Evolutionary conservation across 2,797 vertebrate genomes (phyloP).

Genomic region (Rhadinocentrus ornatus): DNA sequence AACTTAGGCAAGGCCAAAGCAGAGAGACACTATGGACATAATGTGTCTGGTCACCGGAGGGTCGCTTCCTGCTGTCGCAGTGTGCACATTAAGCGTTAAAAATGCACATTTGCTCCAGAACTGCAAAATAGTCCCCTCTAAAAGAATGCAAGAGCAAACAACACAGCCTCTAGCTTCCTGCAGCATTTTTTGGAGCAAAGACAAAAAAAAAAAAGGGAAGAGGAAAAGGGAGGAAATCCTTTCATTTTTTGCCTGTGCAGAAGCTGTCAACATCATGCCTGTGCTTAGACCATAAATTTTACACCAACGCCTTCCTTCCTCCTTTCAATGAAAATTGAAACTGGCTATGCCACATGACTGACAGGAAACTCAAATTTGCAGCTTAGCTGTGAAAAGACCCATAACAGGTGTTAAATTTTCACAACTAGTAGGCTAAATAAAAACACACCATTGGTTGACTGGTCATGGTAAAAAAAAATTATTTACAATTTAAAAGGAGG

Average conservation of each 20-base stretch:
- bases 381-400: background rate
- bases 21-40: slow-evolving; percentile 33
- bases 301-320: background rate
- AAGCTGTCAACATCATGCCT: slow-evolving; percentile 14
- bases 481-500: background rate
- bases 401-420: slow-evolving; percentile 10
- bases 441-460: background rate
- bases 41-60: slow-evolving; percentile 36
- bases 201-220: slow-evolving; percentile 29
- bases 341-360: slow-evolving; percentile 3
- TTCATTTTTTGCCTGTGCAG: slow-evolving; percentile 12
- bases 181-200: slow-evolving; percentile 19
- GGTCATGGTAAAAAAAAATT: background rate
- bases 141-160: slow-evolving; percentile 8
- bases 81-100: slow-evolving; percentile 40
- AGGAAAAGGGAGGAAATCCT: background rate
- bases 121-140: slow-evolving; percentile 8
- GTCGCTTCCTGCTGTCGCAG: slow-evolving; percentile 44
- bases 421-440: background rate
- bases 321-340: slow-evolving; percentile 6
- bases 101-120: slow-evolving; percentile 55
- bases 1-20: slow-evolving; percentile 64
- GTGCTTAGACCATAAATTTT: slow-evolving; percentile 12
- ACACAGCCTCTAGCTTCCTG: slow-evolving; percentile 11
- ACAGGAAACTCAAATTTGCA: slow-evolving; percentile 4